A percentile compares a stretch with the other conserved stretches of the same genome.
Conservation (phyloP, 2,888 invertebrate species). For the Phaonia tiefii region DNA sequence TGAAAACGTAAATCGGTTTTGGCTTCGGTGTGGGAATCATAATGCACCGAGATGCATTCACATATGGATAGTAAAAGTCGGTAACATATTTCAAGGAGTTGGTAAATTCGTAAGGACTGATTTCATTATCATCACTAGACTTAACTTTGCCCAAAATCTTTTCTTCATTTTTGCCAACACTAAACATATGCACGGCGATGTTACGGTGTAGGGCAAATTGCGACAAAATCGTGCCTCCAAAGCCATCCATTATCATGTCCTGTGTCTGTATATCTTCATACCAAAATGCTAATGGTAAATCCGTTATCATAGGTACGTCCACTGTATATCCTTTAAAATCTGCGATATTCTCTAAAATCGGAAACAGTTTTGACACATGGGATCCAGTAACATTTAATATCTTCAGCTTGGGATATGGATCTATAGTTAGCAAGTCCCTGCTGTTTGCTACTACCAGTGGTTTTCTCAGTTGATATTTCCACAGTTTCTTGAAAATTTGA, state of each 20-base stretch:
- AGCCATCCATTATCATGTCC: constrained; percentile 25
- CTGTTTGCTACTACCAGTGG: constrained; percentile 8
- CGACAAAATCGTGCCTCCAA: constrained; percentile 25
- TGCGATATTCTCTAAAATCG: too few species aligned
- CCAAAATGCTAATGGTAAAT: too few species aligned
- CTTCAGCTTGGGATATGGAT: too few species aligned
- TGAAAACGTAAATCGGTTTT: neutral
- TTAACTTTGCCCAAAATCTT: neutral
- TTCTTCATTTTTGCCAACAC: constrained; percentile 9
- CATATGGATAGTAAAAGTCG: too few species aligned
- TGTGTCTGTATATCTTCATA: constrained; percentile 22
- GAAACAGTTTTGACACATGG: too few species aligned
- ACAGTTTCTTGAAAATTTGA: too few species aligned
- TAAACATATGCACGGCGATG: constrained; percentile 26
- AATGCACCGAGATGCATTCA: too few species aligned
- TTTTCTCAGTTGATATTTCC: too few species aligned
- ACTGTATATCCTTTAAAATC: too few species aligned
- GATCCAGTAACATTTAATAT: too few species aligned
- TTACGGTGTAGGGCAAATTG: constrained; percentile 26
- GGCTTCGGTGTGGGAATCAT: too few species aligned
- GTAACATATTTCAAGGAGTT: neutral
- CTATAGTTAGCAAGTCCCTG: constrained; percentile 1
- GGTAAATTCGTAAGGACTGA: constrained; percentile 28
- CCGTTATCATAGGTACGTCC: constrained; percentile 39
- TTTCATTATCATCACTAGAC: constrained; percentile 31